phyloP scores from a whole-genome alignment of 1,140 invertebrate species.

The Psix sp. region DNA sequence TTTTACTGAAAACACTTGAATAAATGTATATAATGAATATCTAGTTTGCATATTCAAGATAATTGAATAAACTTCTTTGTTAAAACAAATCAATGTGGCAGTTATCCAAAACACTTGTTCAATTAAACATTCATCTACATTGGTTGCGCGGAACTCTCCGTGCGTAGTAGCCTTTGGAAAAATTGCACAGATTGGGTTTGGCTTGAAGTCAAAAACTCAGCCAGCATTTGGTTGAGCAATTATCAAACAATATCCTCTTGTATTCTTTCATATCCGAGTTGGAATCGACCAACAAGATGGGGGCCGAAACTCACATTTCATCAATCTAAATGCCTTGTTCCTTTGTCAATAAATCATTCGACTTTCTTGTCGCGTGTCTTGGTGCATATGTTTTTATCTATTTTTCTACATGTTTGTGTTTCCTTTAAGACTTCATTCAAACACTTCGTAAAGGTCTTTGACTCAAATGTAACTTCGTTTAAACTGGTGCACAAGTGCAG shows the following conservation, averaged over 20 bases:
- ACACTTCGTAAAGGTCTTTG: slow-evolving; percentile 9
- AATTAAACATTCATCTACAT: slow-evolving; percentile 5
- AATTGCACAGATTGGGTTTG: slow-evolving; percentile 1
- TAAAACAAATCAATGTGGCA: background rate
- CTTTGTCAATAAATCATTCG: background rate
- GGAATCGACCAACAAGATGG: background rate
- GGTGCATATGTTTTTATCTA: background rate
- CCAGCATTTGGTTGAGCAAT: background rate
- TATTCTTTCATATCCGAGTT: background rate
- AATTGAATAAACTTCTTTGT: background rate
- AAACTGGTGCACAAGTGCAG: slow-evolving; percentile 13
- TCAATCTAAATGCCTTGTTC: background rate
- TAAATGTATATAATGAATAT: no score
- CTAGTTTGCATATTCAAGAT: background rate
- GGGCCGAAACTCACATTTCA: background rate
- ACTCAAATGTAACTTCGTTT: slow-evolving; percentile 2
- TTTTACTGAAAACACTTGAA: no score
- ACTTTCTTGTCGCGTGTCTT: background rate
- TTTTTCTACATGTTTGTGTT: background rate
- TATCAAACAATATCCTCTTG: slow-evolving; percentile 12
- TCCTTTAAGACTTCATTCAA: slow-evolving; percentile 7
- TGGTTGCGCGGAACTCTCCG: no score
- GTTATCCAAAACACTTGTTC: background rate
- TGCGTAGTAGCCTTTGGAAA: background rate
- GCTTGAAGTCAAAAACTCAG: slow-evolving; percentile 2